Evolutionary conservation across 2,888 invertebrate genomes (phyloP).

Genomic region (Caradrina kadenii): DNA sequence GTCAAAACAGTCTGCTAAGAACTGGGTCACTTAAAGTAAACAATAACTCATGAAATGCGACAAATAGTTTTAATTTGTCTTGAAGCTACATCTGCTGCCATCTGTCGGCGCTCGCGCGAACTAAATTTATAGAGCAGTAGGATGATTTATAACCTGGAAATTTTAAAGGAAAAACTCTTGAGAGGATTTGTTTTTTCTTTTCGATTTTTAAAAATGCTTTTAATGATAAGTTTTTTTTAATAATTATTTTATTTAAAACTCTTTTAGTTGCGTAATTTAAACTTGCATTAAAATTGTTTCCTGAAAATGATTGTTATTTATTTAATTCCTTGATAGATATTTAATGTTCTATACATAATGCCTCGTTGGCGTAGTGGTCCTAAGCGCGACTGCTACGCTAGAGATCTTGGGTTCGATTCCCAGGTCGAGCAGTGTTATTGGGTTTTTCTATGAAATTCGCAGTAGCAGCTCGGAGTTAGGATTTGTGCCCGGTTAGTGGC

Average conservation of each 20-base stretch:
- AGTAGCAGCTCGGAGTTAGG: too few species aligned
- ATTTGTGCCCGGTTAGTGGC: too few species aligned
- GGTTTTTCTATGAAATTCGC: too few species aligned
- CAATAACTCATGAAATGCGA: constrained; percentile 55
- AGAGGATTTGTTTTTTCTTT: background rate
- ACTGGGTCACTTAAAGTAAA: constrained; percentile 55
- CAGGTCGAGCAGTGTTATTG: too few species aligned
- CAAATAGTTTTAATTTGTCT: constrained; percentile 59
- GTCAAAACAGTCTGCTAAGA: constrained; percentile 61
- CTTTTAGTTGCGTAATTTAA: background rate
- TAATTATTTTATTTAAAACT: background rate
- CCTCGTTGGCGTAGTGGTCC: too few species aligned
- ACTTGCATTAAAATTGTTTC: background rate
- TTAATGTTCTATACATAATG: too few species aligned
- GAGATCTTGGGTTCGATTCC: too few species aligned
- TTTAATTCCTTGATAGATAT: background rate
- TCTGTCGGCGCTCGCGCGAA: constrained; percentile 61
- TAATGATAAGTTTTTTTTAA: background rate
- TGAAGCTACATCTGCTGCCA: constrained; percentile 58
- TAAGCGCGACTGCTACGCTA: too few species aligned
- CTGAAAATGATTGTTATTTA: background rate
- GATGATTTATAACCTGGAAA: constrained; percentile 43
- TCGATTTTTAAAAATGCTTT: background rate
- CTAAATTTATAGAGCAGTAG: constrained; percentile 45
- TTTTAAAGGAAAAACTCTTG: constrained; percentile 29